Evolutionary conservation across 2,113 vertebrate genomes (phyloP), one percentile per base, ranked within the genome.

Genomic region (Aix galericulata): DNA sequence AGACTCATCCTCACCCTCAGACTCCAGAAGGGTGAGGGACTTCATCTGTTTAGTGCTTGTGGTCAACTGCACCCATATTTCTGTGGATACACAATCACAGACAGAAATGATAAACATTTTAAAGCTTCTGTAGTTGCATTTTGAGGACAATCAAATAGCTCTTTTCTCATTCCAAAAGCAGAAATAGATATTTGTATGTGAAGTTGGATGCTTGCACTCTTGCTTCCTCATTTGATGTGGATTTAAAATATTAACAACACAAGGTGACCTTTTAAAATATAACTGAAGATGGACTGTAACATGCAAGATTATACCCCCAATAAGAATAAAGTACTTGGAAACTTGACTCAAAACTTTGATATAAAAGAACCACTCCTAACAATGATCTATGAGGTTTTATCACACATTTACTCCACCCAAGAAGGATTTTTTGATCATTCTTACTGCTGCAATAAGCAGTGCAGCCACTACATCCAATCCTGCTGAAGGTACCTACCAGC

Each of bases 361-460:
- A 80, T 38, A 25, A 29, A 38, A 52, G 17, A 13, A 74, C 8
- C 18, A 3, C 6, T n/a, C 25, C 18, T 13, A 6, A 15, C 53
- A 50, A 23, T 3, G 0, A 25, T 46, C 44, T 36, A 0, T 20
- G 9, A 6, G 1, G 17, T 26, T 14, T 71, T 68, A 18, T 17
- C 29, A 22, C 4, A 3, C 22, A 9, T 68, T 72, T 72, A 62
- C 42, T 26, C 32, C 32, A 60, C 17, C 22, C 23, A 52, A 52
- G 50, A 52, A 52, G 23, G 2, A 50, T 50, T 31, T 56, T 62
- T 26, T 27, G 44, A 25, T 20, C 32, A 64, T 10, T 58, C 36
- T 50, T 66, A 32, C 21, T 72, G 38, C 62, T 69, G 42, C 6
- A 3, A 6, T 31, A 67, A 58, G 10, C 0, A 17, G 23, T 50